These are phyloP conservation scores for Pristiophorus japonicus DNA, from an alignment of 2,113 vertebrate species.

Conservation along the genomic window DNA sequence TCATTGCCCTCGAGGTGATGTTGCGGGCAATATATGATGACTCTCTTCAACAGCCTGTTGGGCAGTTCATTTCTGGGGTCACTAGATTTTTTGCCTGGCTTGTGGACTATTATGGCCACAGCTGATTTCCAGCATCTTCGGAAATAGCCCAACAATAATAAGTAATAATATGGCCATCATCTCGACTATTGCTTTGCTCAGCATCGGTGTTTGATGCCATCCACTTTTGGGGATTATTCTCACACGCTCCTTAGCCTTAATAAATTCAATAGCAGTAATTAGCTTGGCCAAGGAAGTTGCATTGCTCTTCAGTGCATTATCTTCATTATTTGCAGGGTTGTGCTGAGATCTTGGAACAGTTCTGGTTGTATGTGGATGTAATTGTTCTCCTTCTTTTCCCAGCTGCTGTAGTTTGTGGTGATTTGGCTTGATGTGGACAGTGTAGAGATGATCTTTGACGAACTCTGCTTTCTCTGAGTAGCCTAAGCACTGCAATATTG, in stretches of 20 bases:
- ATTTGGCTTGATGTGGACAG: no score
- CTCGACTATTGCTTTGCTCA: background rate
- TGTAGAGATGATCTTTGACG: background rate
- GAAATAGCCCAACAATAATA: background rate
- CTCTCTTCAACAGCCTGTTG: background rate
- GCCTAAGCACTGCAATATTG: no score
- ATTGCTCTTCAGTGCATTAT: background rate
- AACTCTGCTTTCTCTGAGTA: background rate
- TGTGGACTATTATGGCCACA: background rate
- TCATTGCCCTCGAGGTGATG: background rate
- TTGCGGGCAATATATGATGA: background rate
- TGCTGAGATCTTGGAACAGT: no score
- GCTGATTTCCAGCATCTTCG: background rate
- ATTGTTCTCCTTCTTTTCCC: no score
- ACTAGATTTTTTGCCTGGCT: background rate
- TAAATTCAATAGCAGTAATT: background rate
- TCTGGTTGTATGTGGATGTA: no score
- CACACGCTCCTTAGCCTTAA: background rate
- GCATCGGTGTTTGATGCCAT: background rate
- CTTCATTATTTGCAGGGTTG: background rate
- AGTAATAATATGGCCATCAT: no score
- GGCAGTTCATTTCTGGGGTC: background rate
- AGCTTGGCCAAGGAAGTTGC: background rate
- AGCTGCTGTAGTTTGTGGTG: background rate
- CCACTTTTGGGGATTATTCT: background rate